Evolutionary conservation across 2,113 vertebrate species (phyloP).

Genomic region (Scomber japonicus): DNA sequence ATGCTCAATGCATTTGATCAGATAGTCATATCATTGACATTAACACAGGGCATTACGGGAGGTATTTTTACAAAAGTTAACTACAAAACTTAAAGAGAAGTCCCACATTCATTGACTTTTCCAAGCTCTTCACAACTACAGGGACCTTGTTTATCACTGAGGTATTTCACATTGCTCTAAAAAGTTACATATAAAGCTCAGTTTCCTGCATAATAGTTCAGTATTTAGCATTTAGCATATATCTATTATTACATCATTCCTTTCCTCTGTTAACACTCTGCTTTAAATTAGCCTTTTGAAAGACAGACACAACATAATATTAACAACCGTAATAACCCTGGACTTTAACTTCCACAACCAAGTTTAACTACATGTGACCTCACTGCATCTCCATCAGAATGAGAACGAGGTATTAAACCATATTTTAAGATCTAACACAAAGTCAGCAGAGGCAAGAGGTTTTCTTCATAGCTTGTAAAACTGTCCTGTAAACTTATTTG

Average conservation of each 20-base stretch:
- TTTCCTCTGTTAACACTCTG: background rate
- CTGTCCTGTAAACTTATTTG: background rate
- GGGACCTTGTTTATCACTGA: slow-evolving; percentile 22
- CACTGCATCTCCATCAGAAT: background rate
- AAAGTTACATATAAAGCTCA: background rate
- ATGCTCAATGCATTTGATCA: background rate
- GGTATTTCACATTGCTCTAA: slow-evolving; percentile 28
- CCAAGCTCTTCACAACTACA: background rate
- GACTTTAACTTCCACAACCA: background rate
- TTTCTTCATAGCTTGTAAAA: background rate
- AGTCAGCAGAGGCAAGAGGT: background rate
- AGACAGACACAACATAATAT: background rate
- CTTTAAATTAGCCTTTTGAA: background rate
- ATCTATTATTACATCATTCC: background rate
- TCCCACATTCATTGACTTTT: background rate
- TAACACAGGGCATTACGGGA: too few species aligned
- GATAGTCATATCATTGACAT: background rate
- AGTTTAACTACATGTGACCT: background rate
- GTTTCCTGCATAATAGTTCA: background rate
- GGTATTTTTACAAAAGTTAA: too few species aligned
- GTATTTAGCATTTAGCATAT: background rate
- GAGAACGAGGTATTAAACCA: background rate
- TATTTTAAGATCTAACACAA: background rate
- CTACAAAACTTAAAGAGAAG: background rate
- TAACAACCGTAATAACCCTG: too few species aligned